Percentiles rank a stretch among this genome's conserved stretches.
Evolutionary conservation across 2,797 vertebrate species (phyloP).

Genomic region (Pagetopsis macropterus): DNA sequence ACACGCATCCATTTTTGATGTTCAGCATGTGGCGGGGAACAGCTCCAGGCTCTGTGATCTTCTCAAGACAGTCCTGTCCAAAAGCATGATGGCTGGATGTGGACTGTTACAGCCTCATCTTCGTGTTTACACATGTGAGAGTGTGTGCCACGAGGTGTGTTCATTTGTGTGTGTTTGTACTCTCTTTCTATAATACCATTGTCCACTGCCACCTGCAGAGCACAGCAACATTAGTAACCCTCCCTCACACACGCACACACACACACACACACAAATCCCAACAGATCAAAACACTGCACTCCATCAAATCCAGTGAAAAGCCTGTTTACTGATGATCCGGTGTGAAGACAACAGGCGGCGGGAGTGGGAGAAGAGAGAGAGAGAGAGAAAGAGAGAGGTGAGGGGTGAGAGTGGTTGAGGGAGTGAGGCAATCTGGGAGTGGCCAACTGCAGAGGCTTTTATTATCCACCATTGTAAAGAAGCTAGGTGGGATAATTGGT

Average conservation of each 20-base stretch:
- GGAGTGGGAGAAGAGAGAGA: conserved; percentile 25
- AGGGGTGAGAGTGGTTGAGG: conserved; percentile 50
- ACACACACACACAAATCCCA: conserved; percentile 57
- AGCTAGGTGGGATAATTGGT: conserved; percentile 81
- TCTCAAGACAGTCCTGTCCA: conserved; percentile 56
- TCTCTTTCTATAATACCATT: conserved; percentile 58
- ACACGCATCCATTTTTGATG: conserved; percentile 72
- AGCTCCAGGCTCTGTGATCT: conserved; percentile 62
- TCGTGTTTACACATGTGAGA: conserved; percentile 28
- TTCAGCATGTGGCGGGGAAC: conserved; percentile 57
- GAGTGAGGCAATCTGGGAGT: conserved; percentile 50
- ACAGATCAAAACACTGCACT: conserved; percentile 75
- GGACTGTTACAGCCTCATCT: conserved; percentile 34
- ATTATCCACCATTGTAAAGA: conserved; percentile 72
- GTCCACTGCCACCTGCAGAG: conserved; percentile 76
- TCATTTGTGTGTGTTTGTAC: conserved; percentile 5
- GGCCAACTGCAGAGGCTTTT: conserved; percentile 67
- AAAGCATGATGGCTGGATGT: conserved; percentile 34
- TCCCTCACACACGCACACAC: conserved; percentile 30
- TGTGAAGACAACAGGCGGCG: conserved; percentile 63
- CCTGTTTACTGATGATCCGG: conserved; percentile 74
- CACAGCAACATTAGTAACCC: conserved; percentile 40
- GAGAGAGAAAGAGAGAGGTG: conserved; percentile 39
- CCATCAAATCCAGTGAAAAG: conserved; percentile 77
- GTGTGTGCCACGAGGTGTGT: conserved; percentile 1